Conservation (phyloP, 2,888 invertebrate species). For the Pinctada fucata region DNA sequence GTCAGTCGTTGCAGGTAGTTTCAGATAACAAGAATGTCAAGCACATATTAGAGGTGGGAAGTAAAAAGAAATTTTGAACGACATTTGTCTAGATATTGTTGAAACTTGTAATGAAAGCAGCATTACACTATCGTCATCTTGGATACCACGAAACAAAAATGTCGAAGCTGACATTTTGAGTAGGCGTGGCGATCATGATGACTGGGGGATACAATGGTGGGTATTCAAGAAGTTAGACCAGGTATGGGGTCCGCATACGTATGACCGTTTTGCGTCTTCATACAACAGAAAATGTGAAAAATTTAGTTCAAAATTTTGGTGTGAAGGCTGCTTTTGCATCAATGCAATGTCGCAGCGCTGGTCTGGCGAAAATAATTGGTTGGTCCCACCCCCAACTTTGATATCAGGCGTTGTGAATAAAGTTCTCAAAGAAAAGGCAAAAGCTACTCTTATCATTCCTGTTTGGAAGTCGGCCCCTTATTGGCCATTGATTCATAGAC, state of each 20-base stretch:
- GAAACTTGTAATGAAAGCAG: background rate
- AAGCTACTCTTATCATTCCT: too few species aligned
- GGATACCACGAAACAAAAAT: conserved; percentile 31
- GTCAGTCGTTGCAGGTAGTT: conserved; percentile 1
- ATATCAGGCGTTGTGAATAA: background rate
- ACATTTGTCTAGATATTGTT: conserved; percentile 3
- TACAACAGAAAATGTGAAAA: conserved; percentile 27
- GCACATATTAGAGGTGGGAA: conserved; percentile 18
- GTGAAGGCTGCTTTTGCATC: conserved; percentile 10
- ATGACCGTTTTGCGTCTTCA: conserved; percentile 28
- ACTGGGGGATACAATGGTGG: conserved; percentile 16
- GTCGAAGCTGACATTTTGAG: conserved; percentile 26
- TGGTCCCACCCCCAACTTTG: conserved; percentile 23
- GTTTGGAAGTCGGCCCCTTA: conserved; percentile 1
- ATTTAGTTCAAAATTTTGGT: conserved; percentile 32
- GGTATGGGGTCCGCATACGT: conserved; percentile 10
- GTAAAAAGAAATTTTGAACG: conserved; percentile 24
- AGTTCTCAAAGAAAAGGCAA: too few species aligned
- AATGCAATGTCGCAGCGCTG: conserved; percentile 25
- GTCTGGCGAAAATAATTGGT: conserved; percentile 24
- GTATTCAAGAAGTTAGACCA: conserved; percentile 21
- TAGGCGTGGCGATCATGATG: conserved; percentile 23
- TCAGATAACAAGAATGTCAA: conserved; percentile 34
- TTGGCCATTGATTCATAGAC: background rate
- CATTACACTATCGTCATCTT: background rate